Conservation (phyloP, 1,140 invertebrate species). For the Aphelenchoides fujianensis region DNA sequence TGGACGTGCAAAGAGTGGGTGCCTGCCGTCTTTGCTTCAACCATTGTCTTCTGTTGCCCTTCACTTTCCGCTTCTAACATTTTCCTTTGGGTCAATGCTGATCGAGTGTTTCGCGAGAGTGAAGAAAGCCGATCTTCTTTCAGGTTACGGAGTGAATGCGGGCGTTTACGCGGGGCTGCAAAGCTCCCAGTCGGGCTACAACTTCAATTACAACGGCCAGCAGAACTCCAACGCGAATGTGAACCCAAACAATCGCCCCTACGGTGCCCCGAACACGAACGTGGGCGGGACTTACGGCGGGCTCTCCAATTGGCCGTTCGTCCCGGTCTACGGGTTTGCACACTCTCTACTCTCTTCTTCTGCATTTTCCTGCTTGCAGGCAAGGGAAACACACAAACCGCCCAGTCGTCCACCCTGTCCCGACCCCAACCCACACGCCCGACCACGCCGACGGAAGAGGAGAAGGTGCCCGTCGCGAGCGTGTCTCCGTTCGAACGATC, state of each 20-base stretch:
- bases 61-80: too few relatives aligned
- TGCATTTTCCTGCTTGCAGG: too few relatives aligned
- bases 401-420: neutral
- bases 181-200: neutral
- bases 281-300: conserved; percentile 19
- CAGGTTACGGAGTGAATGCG: conserved; percentile 13
- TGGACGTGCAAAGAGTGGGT: too few relatives aligned
- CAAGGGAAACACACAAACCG: too few relatives aligned
- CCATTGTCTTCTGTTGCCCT: too few relatives aligned
- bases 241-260: neutral
- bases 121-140: too few relatives aligned
- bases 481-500: neutral
- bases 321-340: neutral
- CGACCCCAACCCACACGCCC: neutral
- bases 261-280: conserved; percentile 11
- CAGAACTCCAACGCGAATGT: neutral
- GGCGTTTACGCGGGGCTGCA: conserved; percentile 18
- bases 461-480: neutral
- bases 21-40: too few relatives aligned
- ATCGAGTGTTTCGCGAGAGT: neutral
- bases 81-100: neutral
- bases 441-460: neutral
- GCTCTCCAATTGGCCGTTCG: conserved; percentile 16
- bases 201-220: neutral
- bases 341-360: neutral